Conservation (phyloP, 2,888 invertebrate genomes). For the Hemaris fuciformis region DNA sequence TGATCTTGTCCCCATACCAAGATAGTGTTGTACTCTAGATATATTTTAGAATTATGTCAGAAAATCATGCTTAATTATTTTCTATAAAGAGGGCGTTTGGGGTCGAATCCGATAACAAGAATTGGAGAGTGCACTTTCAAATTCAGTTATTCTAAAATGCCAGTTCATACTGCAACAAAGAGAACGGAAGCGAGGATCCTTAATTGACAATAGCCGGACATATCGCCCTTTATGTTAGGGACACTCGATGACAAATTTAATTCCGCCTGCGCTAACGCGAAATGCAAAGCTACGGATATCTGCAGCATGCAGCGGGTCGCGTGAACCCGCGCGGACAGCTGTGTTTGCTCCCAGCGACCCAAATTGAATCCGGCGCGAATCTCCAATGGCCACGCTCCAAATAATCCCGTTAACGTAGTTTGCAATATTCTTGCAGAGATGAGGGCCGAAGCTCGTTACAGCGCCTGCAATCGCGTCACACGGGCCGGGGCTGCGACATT, state of each 20-base stretch:
- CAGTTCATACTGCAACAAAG: too few relatives aligned
- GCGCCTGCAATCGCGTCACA: background rate
- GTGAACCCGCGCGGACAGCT: background rate
- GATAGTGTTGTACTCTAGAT: too few relatives aligned
- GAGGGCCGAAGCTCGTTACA: background rate
- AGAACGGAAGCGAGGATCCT: too few relatives aligned
- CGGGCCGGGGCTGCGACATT: background rate
- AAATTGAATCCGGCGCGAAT: background rate
- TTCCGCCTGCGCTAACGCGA: background rate
- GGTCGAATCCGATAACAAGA: too few relatives aligned
- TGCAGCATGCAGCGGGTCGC: background rate
- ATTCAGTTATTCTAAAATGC: too few relatives aligned
- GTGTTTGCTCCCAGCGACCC: background rate
- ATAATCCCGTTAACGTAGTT: background rate
- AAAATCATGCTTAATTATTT: too few relatives aligned
- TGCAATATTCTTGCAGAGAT: background rate
- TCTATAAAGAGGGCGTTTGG: too few relatives aligned
- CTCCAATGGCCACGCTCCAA: conserved; percentile 5
- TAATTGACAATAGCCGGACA: too few relatives aligned
- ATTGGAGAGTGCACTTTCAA: too few relatives aligned
- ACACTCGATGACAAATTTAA: background rate
- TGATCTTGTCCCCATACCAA: too few relatives aligned
- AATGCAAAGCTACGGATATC: background rate
- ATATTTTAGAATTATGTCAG: too few relatives aligned
- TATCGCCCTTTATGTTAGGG: background rate